phyloP scores from a whole-genome alignment of 2,888 invertebrate species.

The Scaptomyza reducta region DNA sequence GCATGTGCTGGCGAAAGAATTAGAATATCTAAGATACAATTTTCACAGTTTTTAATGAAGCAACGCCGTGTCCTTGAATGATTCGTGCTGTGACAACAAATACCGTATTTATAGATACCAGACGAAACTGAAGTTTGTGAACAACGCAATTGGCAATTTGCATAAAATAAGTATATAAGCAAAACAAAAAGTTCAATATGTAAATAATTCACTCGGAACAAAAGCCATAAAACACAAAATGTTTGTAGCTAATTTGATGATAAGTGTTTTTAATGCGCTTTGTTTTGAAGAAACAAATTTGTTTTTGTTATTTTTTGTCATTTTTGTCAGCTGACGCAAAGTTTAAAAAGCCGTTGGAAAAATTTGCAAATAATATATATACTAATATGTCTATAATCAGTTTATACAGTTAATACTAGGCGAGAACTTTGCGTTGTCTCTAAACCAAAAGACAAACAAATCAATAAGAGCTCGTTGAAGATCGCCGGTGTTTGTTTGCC shows the following conservation, averaged over 20 bases:
- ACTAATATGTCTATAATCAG: conserved; percentile 8
- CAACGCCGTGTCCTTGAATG: conserved; percentile 17
- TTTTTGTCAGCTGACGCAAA: conserved; percentile 51
- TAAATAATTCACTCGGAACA: conserved; percentile 17
- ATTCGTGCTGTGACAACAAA: conserved; percentile 26
- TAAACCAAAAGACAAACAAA: conserved; percentile 11
- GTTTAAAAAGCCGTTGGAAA: conserved; percentile 13
- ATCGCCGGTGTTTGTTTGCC: conserved; percentile 30
- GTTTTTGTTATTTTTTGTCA: conserved; percentile 21
- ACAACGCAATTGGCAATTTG: conserved; percentile 37
- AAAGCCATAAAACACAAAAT: conserved; percentile 1
- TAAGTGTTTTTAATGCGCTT: conserved; percentile 18
- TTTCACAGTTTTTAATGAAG: conserved; percentile 35
- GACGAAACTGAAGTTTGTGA: conserved; percentile 6
- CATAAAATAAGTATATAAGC: conserved; percentile 18
- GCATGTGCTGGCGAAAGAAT: conserved; percentile 27
- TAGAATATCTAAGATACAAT: conserved; percentile 2
- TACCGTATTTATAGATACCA: conserved; percentile 3
- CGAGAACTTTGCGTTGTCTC: conserved; percentile 9
- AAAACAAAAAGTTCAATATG: conserved; percentile 9
- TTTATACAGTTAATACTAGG: conserved; percentile 20
- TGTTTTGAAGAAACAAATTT: conserved; percentile 19
- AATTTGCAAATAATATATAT: conserved; percentile 27
- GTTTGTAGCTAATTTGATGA: conserved; percentile 15
- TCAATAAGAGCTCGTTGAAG: conserved; percentile 8